Base-by-base conservation (phyloP, 37 sponge, comb jelly and placozoan species). In the Ianthella basta region DNA sequence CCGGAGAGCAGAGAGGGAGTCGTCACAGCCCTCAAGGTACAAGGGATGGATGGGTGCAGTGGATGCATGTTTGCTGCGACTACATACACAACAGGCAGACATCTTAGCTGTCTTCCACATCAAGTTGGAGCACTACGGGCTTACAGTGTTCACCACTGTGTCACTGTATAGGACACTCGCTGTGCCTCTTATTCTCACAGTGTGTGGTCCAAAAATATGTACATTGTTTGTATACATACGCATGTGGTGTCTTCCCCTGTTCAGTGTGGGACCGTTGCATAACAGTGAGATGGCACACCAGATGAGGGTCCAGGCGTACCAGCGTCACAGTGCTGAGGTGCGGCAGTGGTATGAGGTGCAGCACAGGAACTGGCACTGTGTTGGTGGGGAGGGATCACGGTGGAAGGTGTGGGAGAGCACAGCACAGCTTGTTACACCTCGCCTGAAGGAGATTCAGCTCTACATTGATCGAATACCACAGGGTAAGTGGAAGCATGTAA, bases 291-390 rank as follows among this genome's bases (percentile, higher is more conserved):
- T 79, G 15, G 91, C 94, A 14, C 72, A 89, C 14, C 57, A 54
- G 20, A 53, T 84, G 5, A 59, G 90, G 33, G 38, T 82, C 21
- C 85, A 78, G 37, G 56, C 78, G 59, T 98, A 94, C 84, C 24
- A 57, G 53, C 83, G 89, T n/a, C 83, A 91, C 61, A 74, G 90
- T 35, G 88, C 64, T 38, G 86, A 60, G 33, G 89, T 98, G 19
- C 81, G 79, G 55, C 55, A 87, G 54, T 94, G 87, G 84, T 96
- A 98, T 66, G 23, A 53, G n/a, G 6, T 72, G 13, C 78, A 91
- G 56, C 92, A 98, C 87, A 86, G 88, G 27, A 98, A 98, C 86
- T 98, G 91, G 91, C 59, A 79, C 56, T 35, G 34, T 14, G 72
- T 98, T 6, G 86, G 94, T 84, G 98, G 90, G 25, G 81, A 89